Percentiles rank a stretch among this genome's conserved stretches.
phyloP scores from a whole-genome alignment of 2,797 vertebrate species.

The Cossypha caffra region DNA sequence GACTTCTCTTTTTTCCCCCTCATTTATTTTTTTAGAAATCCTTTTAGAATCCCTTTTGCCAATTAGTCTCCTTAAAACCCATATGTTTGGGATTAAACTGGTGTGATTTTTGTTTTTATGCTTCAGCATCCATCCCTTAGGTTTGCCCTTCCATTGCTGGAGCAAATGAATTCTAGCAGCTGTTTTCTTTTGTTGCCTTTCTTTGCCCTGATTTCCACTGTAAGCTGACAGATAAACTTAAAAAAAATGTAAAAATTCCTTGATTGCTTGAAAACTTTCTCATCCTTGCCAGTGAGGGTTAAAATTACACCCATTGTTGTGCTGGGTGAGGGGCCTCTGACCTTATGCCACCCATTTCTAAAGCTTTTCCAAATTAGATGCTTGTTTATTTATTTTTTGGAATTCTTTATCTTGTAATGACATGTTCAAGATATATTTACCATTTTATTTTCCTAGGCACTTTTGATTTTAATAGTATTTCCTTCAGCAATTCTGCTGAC shows the following conservation, averaged over 20 bases:
- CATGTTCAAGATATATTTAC: neutral
- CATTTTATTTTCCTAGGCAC: neutral
- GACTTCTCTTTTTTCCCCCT: rapidly evolving
- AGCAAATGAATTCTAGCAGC: neutral
- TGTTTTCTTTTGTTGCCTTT: neutral
- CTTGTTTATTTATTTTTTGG: neutral
- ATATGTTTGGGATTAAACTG: neutral
- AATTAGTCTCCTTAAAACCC: neutral
- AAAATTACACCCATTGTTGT: neutral
- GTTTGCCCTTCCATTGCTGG: neutral
- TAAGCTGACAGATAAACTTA: neutral
- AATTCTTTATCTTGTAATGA: neutral
- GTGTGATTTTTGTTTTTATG: neutral
- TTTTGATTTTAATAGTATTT: conserved; percentile 34
- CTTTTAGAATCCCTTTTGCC: neutral
- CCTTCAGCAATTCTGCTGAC: conserved; percentile 9
- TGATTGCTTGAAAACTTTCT: neutral
- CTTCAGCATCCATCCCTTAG: neutral
- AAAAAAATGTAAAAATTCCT: neutral
- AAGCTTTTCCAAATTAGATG: neutral
- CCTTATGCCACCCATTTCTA: neutral
- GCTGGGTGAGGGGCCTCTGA: neutral
- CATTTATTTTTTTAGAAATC: neutral
- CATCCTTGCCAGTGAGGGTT: neutral
- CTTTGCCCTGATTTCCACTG: neutral